These are phyloP conservation scores for Rhinoraja longicauda DNA, from an alignment of 2,797 vertebrate genomes.

Conservation along the genomic window DNA sequence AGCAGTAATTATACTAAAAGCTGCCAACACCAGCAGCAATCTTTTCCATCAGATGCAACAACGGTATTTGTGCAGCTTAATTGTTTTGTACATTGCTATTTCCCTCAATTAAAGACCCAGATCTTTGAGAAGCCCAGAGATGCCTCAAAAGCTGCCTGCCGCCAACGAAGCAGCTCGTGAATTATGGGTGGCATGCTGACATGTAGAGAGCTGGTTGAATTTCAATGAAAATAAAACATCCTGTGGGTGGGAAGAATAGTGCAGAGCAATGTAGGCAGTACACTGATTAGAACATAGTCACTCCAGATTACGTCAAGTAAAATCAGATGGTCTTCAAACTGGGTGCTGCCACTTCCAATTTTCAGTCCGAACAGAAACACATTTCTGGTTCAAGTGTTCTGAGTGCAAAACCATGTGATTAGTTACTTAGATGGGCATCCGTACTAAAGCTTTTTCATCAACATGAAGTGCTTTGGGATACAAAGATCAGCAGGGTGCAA, in stretches of 20 bases:
- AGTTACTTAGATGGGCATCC: background rate
- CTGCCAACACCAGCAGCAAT: constrained; percentile 39
- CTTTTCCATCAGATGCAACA: constrained; percentile 40
- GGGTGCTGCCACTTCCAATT: constrained; percentile 11
- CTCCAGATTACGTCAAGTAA: background rate
- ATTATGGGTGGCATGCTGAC: background rate
- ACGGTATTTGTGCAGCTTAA: constrained; percentile 40
- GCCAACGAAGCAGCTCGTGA: background rate
- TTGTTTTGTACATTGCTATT: constrained; percentile 38
- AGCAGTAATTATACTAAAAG: constrained; percentile 46
- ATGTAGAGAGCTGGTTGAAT: background rate
- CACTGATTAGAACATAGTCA: constrained; percentile 12
- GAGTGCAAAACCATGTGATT: background rate
- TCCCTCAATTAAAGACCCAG: constrained; percentile 29
- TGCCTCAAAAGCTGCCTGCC: background rate
- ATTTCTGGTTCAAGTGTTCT: background rate
- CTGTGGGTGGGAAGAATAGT: background rate
- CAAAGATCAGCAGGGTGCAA: no score
- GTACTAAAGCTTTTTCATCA: background rate
- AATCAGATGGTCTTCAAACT: background rate
- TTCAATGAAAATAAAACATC: constrained; percentile 29
- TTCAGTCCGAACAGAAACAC: background rate
- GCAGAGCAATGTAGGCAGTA: background rate
- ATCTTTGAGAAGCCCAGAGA: background rate
- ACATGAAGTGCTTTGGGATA: background rate